These are phyloP conservation scores for Nephrotoma guestfalica DNA, from an alignment of 2,888 invertebrate genomes.

Conservation along the genomic window DNA sequence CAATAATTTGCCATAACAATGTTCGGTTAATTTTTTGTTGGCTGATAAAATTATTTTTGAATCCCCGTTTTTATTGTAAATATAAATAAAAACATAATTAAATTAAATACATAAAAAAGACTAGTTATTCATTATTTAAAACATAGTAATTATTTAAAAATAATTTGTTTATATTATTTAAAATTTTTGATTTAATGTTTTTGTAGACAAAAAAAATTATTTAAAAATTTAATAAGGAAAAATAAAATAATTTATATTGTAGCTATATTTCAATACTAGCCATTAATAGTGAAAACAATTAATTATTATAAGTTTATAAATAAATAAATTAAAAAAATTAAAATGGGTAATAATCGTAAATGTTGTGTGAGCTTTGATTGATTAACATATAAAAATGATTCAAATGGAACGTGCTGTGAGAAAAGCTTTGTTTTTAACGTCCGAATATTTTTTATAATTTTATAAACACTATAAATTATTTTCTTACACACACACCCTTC, in stretches of 20 bases:
- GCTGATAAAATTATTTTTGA: background rate
- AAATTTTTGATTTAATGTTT: background rate
- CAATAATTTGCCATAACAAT: background rate
- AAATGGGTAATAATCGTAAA: background rate
- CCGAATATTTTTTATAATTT: background rate
- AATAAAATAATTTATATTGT: background rate
- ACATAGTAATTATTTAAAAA: background rate
- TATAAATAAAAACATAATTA: background rate
- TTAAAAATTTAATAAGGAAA: background rate
- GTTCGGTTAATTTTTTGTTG: background rate
- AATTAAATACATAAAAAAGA: background rate
- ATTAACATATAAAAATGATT: background rate
- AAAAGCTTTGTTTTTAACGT: background rate
- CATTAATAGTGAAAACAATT: background rate
- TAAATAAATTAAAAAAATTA: background rate
- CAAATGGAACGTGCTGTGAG: background rate
- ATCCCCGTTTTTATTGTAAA: background rate
- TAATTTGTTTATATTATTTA: background rate
- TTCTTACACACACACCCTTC: background rate
- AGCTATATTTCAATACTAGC: background rate
- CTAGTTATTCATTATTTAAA: background rate
- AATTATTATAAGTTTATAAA: background rate
- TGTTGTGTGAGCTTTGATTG: background rate
- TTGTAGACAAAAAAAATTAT: background rate
- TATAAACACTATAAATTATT: background rate